Evolutionary conservation across 1,140 invertebrate genomes (phyloP).

Genomic region (Eumeta japonica): DNA sequence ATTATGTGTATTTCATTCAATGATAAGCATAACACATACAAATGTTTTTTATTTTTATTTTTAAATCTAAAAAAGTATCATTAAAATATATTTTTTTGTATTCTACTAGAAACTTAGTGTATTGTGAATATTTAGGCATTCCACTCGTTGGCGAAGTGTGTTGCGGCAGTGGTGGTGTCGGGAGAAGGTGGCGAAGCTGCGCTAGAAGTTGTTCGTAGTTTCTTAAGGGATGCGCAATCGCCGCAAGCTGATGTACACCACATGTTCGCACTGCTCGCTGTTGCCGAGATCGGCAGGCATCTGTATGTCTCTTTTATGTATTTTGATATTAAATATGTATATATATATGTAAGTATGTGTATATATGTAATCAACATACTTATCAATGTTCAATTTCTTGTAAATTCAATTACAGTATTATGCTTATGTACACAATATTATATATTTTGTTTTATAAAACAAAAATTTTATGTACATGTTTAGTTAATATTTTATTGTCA

Average conservation of each 20-base stretch:
- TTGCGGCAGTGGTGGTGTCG: slow-evolving; percentile 85
- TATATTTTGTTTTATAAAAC: background rate
- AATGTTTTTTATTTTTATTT: slow-evolving; percentile 2
- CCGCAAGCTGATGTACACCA: slow-evolving; percentile 76
- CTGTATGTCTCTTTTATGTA: background rate
- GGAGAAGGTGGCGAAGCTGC: slow-evolving; percentile 69
- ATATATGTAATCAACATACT: background rate
- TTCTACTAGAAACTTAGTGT: background rate
- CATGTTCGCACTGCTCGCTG: slow-evolving; percentile 88
- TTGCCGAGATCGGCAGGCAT: slow-evolving; percentile 87
- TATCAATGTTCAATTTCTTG: too few species aligned
- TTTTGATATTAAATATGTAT: background rate
- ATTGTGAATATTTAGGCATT: slow-evolving; percentile 66
- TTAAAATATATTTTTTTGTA: background rate
- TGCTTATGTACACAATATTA: too few species aligned
- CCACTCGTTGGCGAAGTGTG: slow-evolving; percentile 92
- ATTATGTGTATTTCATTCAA: background rate
- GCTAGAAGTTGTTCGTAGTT: slow-evolving; percentile 78
- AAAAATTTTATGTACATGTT: background rate
- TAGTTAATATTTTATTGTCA: background rate
- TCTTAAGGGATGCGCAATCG: slow-evolving; percentile 80
- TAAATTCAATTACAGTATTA: too few species aligned
- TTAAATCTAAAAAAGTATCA: too few species aligned
- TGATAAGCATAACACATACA: background rate
- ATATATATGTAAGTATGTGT: background rate